These are phyloP conservation scores for Hyles euphorbiae DNA, from an alignment of 1,140 invertebrate genomes.

Conservation along the genomic window DNA sequence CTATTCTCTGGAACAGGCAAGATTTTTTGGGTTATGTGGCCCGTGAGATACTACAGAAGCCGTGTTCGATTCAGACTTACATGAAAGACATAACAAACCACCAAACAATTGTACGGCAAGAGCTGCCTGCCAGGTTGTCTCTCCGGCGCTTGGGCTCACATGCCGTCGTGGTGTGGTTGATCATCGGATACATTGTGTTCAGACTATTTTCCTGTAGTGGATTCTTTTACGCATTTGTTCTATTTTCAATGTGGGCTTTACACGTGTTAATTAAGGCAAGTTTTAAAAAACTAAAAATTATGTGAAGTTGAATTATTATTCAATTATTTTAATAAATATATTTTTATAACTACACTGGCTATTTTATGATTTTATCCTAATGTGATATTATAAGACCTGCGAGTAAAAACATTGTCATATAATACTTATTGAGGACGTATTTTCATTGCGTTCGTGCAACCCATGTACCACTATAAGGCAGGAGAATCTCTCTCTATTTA, in stretches of 20 bases:
- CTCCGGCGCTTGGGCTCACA: slow-evolving; percentile 82
- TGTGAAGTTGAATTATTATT: slow-evolving; percentile 29
- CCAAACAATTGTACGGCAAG: slow-evolving; percentile 72
- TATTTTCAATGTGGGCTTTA: slow-evolving; percentile 39
- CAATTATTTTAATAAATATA: slow-evolving; percentile 20
- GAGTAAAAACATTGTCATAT: too few relatives aligned
- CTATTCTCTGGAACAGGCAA: slow-evolving; percentile 77
- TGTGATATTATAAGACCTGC: not conserved
- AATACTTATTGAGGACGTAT: too few relatives aligned
- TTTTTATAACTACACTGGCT: slow-evolving; percentile 8
- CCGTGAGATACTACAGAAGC: slow-evolving; percentile 79
- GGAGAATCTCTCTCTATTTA: too few relatives aligned
- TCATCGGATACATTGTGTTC: slow-evolving; percentile 46
- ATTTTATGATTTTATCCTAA: too few relatives aligned
- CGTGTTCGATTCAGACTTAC: slow-evolving; percentile 77
- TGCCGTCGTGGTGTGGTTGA: slow-evolving; percentile 72
- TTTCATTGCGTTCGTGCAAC: too few relatives aligned
- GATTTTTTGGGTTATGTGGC: slow-evolving; percentile 80
- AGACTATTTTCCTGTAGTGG: slow-evolving; percentile 49
- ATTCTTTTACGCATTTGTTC: slow-evolving; percentile 45
- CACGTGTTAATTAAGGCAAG: slow-evolving; percentile 44
- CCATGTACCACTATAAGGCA: too few relatives aligned
- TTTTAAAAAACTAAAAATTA: slow-evolving; percentile 49
- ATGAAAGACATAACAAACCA: slow-evolving; percentile 77
- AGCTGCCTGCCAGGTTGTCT: slow-evolving; percentile 82